Conservation (phyloP, 2,888 invertebrate genomes). For the Macaria notata region DNA sequence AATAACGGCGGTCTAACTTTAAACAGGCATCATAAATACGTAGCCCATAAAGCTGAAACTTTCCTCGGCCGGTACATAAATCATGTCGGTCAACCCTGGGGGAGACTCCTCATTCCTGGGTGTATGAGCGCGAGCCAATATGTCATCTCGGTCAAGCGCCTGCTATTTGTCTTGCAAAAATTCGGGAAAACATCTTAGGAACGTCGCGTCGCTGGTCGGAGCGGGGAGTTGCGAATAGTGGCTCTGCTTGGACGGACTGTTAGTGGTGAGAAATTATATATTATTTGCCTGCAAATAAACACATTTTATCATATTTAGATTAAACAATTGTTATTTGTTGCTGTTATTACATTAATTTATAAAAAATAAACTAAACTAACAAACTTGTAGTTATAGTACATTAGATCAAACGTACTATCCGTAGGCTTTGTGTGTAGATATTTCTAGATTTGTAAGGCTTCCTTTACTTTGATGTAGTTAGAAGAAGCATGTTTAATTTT, state of each 20-base stretch:
- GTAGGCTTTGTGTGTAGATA: no score
- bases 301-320: no score
- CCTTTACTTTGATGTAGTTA: no score
- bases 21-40: conserved; percentile 62
- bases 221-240: neutral
- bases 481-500: no score
- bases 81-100: conserved; percentile 42
- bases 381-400: no score
- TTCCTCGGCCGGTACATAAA: conserved; percentile 49
- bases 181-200: conserved; percentile 67
- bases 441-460: no score
- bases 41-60: conserved; percentile 58
- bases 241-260: neutral
- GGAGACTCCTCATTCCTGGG: conserved; percentile 57
- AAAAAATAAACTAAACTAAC: no score
- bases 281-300: no score
- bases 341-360: no score
- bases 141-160: conserved; percentile 74
- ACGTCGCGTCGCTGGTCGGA: conserved; percentile 45
- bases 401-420: no score
- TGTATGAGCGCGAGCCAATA: conserved; percentile 67
- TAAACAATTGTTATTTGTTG: no score
- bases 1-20: conserved; percentile 53
- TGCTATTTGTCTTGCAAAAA: conserved; percentile 79
- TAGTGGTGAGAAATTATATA: no score